Evolutionary conservation across 2,113 vertebrate species (phyloP), one percentile per base, ranked within the genome.

Genomic region (Psophia crepitans): DNA sequence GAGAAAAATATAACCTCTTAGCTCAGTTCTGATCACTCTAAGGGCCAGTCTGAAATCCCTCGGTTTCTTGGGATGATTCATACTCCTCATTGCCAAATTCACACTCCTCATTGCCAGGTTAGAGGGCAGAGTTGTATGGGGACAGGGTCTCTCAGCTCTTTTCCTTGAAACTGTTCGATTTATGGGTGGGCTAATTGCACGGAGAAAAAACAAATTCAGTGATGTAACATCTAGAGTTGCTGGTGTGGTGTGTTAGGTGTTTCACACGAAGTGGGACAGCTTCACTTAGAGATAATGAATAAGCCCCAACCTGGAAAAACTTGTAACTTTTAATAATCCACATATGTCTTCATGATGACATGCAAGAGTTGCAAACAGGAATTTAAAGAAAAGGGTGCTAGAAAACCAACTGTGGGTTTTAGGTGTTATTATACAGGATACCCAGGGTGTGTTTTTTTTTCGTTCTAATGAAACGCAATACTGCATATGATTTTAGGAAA

Each of bases 371-470:
- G 13, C 15, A 57, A 53, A 14, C 5, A 66, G 26, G 27, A 92
- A 63, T 87, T 70, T 5, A 19, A 70, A 73, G 68, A 5, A 37
- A 78, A 73, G 21, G 3, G 5, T 41, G 5, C 12, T 70, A 51
- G 46, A 93, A 92, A 39, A 3, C 7, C 9, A 23, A 1, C 14
- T 86, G 9, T 46, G n/a, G 60, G 20, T 57, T 74, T 92, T 76
- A 14, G 70, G 3, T 58, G 30, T 46, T 75, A 58, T 12, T 26
- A 20, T 37, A 32, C 16, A 73, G 30, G 19, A 39, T 65, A 69
- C 2, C 0, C 9, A 51, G 2, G n/a, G n/a, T n/a, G n/a, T n/a
- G n/a, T 0, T 53, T 77, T 53, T 9, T 70, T 78, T 76, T 30
- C 0, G 46, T 65, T 77, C 77, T 37, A 41, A 57, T 46, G n/a